Conservation (phyloP, 1,140 invertebrate genomes). For the Caenorhabditis remanei region DNA sequence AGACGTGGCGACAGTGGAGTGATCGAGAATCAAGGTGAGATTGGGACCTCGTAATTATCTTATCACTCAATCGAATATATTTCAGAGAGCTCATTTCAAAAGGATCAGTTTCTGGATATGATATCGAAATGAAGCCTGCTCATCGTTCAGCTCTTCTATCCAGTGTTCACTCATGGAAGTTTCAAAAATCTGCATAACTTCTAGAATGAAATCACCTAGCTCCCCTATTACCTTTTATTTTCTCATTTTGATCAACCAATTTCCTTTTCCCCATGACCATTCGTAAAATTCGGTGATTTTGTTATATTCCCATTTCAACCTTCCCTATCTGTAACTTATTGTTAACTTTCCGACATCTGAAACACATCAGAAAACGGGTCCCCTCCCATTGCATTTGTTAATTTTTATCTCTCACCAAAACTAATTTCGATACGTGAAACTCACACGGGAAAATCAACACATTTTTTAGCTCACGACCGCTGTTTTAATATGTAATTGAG, state of each 20-base stretch:
- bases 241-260: background rate
- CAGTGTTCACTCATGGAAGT: conserved; percentile 42
- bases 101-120: conserved; percentile 57
- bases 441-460: background rate
- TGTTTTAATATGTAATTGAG: background rate
- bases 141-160: conserved; percentile 24
- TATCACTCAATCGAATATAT: background rate
- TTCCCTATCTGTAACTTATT: background rate
- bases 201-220: background rate
- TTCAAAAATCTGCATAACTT: conserved; percentile 27
- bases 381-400: conserved; percentile 20
- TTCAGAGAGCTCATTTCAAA: conserved; percentile 50
- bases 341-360: background rate
- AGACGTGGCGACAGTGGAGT: conserved; percentile 50
- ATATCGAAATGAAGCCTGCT: conserved; percentile 38
- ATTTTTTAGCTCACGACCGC: conserved; percentile 2
- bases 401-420: background rate
- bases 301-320: background rate
- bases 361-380: conserved; percentile 35
- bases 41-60: no score
- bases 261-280: background rate
- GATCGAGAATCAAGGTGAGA: conserved; percentile 43
- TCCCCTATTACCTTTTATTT: background rate
- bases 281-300: conserved; percentile 9
- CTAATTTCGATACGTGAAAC: conserved; percentile 5